Conservation (phyloP, 2,113 vertebrate genomes). For the Psittacula cyanocephala region DNA sequence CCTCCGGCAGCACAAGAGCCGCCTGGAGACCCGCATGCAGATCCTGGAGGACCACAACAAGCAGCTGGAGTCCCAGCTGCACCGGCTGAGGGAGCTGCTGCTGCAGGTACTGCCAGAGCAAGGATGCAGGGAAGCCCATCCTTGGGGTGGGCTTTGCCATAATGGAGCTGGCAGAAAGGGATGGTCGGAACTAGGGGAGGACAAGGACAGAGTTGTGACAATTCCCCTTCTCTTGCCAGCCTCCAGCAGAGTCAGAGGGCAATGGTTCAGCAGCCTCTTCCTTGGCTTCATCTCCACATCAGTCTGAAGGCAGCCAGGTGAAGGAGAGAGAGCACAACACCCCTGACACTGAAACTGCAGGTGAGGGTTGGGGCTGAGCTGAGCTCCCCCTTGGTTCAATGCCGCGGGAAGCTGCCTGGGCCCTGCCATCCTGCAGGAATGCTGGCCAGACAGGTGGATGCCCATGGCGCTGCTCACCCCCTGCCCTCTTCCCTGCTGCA, state of each 20-base stretch:
- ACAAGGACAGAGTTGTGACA: neutral
- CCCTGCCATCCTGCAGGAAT: neutral
- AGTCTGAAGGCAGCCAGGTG: conserved; percentile 83
- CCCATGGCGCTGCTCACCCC: neutral
- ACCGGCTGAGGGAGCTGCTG: conserved; percentile 90
- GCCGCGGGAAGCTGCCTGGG: neutral
- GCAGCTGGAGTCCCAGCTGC: conserved; percentile 94
- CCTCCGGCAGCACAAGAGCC: conserved; percentile 94
- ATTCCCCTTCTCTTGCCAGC: conserved; percentile 68
- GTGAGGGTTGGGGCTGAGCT: conserved; percentile 62
- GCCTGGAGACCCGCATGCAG: conserved; percentile 98
- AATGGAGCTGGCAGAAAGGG: neutral
- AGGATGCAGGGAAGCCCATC: neutral
- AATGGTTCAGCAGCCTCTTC: conserved; percentile 86
- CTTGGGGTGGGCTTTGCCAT: neutral
- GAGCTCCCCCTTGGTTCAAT: neutral
- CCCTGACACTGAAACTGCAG: conserved; percentile 89
- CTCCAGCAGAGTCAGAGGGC: conserved; percentile 85
- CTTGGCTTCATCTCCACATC: conserved; percentile 84
- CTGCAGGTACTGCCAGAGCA: conserved; percentile 80
- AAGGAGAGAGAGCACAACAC: conserved; percentile 84
- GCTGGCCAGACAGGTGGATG: neutral
- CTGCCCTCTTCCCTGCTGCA: conserved; percentile 42
- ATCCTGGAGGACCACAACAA: conserved; percentile 99
- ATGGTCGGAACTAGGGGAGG: neutral